Base-by-base conservation (phyloP, 2,888 invertebrate species). In the Blera fallax region DNA sequence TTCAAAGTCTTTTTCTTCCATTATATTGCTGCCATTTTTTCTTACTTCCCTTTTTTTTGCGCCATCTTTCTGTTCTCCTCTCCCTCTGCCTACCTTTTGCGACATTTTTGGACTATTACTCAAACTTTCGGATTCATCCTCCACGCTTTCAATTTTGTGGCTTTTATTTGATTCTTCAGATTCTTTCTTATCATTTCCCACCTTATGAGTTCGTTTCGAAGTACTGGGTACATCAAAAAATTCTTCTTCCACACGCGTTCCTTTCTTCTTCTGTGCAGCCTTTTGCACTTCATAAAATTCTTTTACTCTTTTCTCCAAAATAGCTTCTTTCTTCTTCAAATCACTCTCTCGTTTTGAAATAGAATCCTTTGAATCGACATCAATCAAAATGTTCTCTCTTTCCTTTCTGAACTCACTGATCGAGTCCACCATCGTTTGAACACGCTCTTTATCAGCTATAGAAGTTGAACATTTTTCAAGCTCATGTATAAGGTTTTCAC, bases 261-360 rank as follows among this genome's bases (percentile, higher is more conserved):
- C 2, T 5, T 27, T 1, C 4, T 21, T 64, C 54, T 77, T 45
- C 34, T 58, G 52, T 56, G 24, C 11, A 16, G 65, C n/a, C 81
- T 87, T 82, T 70, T 89, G 87, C 5, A 87, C 69, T 78, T 89
- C 87, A 81, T 87, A 89, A 67, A 90, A 88, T 69, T 90, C 89
- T 37, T 85, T 77, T 4, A 90, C 45, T 67, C 89, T 90, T 16
- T 87, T 78, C 21, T 89, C 89, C 7, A 88, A 69, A 11, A 88
- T 34, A 1, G 88, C 89, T 78, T 92, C 91, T 48, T 91, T 91
- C 45, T 89, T 88, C 50, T 88, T 88, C 16, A 92, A 43, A 10
- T 90, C 87, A 62, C 89, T 87, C 82, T 91, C 90, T 0, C 91
- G 43, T 78, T 83, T 70, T 64, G 88, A 76, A 76, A 83, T 79